These are phyloP conservation scores for Cheirogaleus major DNA, from an alignment of 2,797 vertebrate species.

Conservation along the genomic window DNA sequence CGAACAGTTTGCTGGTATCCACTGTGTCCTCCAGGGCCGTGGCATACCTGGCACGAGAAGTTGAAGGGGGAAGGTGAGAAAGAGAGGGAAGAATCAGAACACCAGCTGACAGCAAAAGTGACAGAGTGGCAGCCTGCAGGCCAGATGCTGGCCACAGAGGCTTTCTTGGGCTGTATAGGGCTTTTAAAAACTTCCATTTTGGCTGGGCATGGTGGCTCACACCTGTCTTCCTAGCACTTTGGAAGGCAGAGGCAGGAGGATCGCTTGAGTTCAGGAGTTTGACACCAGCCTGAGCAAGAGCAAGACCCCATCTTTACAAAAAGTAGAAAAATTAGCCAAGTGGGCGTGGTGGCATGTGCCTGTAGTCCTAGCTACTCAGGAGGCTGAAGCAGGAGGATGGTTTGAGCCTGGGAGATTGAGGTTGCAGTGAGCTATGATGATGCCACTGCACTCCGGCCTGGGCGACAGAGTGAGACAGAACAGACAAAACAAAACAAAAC, in stretches of 20 bases:
- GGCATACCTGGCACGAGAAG: slow-evolving; percentile 83
- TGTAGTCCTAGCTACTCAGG: not conserved
- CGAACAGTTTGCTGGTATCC: slow-evolving; percentile 85
- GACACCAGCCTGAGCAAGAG: not conserved
- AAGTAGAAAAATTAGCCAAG: not conserved
- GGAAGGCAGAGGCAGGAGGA: not conserved
- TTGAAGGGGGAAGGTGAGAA: not conserved
- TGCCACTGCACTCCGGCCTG: not conserved
- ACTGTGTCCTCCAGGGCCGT: slow-evolving; percentile 86
- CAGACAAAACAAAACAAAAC: not conserved
- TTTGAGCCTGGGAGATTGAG: not conserved
- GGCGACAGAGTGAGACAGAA: not conserved
- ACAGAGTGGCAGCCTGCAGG: not conserved
- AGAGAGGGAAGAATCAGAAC: not conserved
- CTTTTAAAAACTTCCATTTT: not conserved
- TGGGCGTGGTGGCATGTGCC: not conserved
- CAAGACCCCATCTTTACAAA: not conserved
- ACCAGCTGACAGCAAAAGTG: not conserved
- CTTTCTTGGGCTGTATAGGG: not conserved
- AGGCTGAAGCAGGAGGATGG: not conserved
- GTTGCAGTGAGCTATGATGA: not conserved
- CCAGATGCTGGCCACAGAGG: not conserved
- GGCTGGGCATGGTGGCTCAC: not conserved
- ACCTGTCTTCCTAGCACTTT: not conserved
- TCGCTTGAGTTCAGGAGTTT: not conserved